A percentile compares a stretch with the other conserved stretches of the same genome.
phyloP scores from a whole-genome alignment of 2,797 vertebrate genomes.

The Pempheris klunzingeri region DNA sequence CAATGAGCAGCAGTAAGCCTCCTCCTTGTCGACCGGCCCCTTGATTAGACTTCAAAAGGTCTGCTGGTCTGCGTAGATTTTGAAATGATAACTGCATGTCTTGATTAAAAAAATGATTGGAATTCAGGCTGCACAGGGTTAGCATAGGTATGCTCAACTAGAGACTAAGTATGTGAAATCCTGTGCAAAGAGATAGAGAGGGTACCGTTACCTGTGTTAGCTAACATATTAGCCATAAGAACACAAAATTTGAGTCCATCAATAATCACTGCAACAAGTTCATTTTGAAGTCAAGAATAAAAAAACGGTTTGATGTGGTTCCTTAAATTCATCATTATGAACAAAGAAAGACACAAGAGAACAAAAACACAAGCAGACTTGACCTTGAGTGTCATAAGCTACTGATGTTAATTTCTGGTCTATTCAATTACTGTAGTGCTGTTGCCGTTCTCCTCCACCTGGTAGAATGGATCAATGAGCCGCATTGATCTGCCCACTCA shows the following conservation, averaged over 20 bases:
- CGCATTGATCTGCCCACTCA: slow-evolving; percentile 69
- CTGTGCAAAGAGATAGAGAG: not conserved
- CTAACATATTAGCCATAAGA: not conserved
- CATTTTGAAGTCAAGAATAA: not conserved
- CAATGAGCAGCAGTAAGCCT: not conserved
- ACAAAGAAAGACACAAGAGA: slow-evolving; percentile 33
- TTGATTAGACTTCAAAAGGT: not conserved
- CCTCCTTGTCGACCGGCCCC: not conserved
- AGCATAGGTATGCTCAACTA: too few species aligned
- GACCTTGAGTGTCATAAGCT: slow-evolving; percentile 67
- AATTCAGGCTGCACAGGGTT: too few species aligned
- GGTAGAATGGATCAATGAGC: slow-evolving; percentile 68
- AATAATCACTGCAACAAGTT: not conserved
- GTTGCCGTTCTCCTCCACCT: slow-evolving; percentile 64
- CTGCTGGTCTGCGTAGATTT: too few species aligned
- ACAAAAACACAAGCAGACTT: slow-evolving; percentile 41
- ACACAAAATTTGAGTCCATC: not conserved
- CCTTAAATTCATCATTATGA: slow-evolving; percentile 15
- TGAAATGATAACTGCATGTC: too few species aligned
- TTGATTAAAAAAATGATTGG: too few species aligned
- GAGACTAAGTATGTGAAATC: too few species aligned
- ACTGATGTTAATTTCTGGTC: slow-evolving; percentile 69
- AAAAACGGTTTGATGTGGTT: not conserved
- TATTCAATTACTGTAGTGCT: slow-evolving; percentile 68
- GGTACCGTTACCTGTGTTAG: not conserved